Conservation (phyloP, 2,888 invertebrate genomes). For the Formica aserva region DNA sequence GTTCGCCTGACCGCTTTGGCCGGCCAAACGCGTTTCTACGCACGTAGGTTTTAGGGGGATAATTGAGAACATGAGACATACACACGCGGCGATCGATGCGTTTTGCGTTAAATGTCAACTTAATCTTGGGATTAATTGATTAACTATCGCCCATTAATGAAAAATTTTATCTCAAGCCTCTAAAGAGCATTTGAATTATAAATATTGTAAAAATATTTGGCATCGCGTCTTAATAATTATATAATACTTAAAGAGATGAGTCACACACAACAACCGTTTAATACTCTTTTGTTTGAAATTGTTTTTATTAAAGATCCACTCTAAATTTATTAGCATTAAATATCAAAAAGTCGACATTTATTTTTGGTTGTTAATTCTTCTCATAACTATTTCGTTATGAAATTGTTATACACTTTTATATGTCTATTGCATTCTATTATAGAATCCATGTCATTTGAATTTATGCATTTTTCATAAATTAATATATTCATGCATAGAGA, state of each 20-base stretch:
- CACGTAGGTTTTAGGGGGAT: conserved; percentile 49
- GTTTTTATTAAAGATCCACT: not conserved
- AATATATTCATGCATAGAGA: not conserved
- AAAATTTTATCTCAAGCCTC: not conserved
- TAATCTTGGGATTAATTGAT: conserved; percentile 9
- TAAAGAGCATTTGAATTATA: not conserved
- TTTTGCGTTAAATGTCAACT: not conserved
- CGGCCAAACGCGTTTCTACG: conserved; percentile 50
- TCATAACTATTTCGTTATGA: not conserved
- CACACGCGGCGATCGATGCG: conserved; percentile 52
- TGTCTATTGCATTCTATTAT: not conserved
- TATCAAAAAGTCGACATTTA: not conserved
- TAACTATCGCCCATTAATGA: not conserved
- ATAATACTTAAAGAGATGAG: not conserved
- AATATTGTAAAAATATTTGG: not conserved
- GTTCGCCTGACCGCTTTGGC: conserved; percentile 62
- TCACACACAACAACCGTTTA: not conserved
- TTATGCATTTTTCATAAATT: not conserved
- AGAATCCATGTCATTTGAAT: not conserved
- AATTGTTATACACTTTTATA: not conserved
- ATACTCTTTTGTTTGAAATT: not conserved
- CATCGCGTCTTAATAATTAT: not conserved
- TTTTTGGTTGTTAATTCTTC: not conserved
- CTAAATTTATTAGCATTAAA: not conserved
- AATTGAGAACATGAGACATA: conserved; percentile 34